Conservation (phyloP, 1,140 invertebrate species). For the Drosophila nikananu region DNA sequence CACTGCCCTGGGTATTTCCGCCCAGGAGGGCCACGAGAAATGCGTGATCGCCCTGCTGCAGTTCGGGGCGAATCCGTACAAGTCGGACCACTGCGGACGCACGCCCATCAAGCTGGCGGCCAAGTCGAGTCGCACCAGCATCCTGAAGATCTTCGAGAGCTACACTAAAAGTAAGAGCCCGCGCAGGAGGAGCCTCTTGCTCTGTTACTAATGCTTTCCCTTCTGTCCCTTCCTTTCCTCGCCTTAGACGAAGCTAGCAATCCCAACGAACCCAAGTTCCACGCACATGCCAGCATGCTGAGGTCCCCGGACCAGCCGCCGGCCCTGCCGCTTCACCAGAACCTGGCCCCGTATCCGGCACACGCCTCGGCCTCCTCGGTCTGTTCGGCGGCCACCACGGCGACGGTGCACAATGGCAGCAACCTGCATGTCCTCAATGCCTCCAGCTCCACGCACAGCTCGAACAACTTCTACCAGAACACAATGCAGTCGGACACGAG, state of each 20-base stretch:
- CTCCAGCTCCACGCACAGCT: slow-evolving; percentile 85
- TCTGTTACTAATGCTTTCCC: slow-evolving; percentile 63
- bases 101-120: slow-evolving; percentile 87
- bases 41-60: slow-evolving; percentile 94
- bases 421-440: slow-evolving; percentile 78
- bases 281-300: slow-evolving; percentile 80
- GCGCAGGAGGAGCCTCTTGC: slow-evolving; percentile 53
- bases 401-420: slow-evolving; percentile 77
- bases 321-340: slow-evolving; percentile 77
- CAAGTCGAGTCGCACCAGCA: slow-evolving; percentile 86
- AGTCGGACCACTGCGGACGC: slow-evolving; percentile 95
- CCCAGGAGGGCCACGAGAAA: slow-evolving; percentile 96
- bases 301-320: slow-evolving; percentile 84
- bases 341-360: slow-evolving; percentile 70
- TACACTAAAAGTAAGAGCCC: slow-evolving; percentile 81
- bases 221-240: neutral
- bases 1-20: slow-evolving; percentile 94
- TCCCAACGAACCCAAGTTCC: slow-evolving; percentile 81
- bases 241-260: slow-evolving; percentile 82
- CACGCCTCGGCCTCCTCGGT: slow-evolving; percentile 79
- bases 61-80: slow-evolving; percentile 95
- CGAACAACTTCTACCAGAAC: slow-evolving; percentile 85
- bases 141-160: slow-evolving; percentile 84
- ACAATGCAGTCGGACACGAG: slow-evolving; percentile 85
- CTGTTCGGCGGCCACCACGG: slow-evolving; percentile 79